Conservation (phyloP, 2,797 vertebrate species). For the Anniella stebbinsi region DNA sequence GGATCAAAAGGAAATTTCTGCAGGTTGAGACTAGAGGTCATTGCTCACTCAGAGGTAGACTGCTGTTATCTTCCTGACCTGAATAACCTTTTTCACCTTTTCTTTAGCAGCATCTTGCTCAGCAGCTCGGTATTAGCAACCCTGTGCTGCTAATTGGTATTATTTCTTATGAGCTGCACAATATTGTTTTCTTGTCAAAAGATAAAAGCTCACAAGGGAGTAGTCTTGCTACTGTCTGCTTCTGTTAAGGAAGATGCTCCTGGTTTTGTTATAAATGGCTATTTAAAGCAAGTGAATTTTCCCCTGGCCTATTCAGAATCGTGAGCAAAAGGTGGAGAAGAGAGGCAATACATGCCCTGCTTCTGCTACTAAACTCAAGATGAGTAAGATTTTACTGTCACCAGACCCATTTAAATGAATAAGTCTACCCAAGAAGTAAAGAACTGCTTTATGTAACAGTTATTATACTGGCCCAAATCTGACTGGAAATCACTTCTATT, state of each 20-base stretch:
- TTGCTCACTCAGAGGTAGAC: background rate
- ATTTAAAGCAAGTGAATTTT: background rate
- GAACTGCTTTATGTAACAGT: background rate
- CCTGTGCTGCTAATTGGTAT: slow-evolving; percentile 40
- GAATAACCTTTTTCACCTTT: slow-evolving; percentile 36
- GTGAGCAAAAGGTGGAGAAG: background rate
- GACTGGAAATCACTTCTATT: background rate
- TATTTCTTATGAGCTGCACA: slow-evolving; percentile 42
- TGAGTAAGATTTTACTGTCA: background rate
- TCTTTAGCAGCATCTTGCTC: slow-evolving; percentile 14
- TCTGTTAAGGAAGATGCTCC: slow-evolving; percentile 1
- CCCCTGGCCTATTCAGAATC: slow-evolving; percentile 16
- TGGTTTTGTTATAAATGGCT: slow-evolving; percentile 1
- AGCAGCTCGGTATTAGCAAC: slow-evolving; percentile 24
- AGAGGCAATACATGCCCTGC: slow-evolving; percentile 19
- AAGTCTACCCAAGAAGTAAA: background rate
- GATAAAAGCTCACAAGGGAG: slow-evolving; percentile 39
- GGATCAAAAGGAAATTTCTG: slow-evolving; percentile 24
- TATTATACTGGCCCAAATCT: background rate
- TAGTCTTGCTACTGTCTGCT: slow-evolving; percentile 36
- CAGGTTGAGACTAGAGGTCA: background rate
- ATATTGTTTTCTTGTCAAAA: slow-evolving; percentile 35
- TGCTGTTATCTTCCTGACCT: slow-evolving; percentile 8
- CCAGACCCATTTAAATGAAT: background rate
- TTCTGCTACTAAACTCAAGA: background rate